phyloP scores from a whole-genome alignment of 92 coral and sea anemone species.

The Diadumene lineata region DNA sequence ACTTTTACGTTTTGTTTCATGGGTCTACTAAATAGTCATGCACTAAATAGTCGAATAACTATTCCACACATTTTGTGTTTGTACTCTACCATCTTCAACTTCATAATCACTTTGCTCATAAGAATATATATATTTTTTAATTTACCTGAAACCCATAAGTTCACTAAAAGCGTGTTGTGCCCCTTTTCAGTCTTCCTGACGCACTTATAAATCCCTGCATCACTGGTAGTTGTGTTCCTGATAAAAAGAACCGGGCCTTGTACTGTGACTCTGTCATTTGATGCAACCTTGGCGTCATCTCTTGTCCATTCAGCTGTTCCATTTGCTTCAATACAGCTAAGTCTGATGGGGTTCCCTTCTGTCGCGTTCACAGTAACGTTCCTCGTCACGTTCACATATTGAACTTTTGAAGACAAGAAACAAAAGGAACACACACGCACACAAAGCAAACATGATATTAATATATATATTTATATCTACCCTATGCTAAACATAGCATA shows the following conservation, averaged over 20 bases:
- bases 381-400: neutral
- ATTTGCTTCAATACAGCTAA: neutral
- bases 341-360: constrained; percentile 16
- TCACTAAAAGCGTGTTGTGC: neutral
- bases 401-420: neutral
- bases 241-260: neutral
- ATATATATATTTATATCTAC: neutral
- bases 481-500: neutral
- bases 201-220: constrained; percentile 22
- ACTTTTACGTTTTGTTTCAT: too few species aligned
- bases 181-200: neutral
- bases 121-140: neutral
- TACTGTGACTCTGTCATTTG: constrained; percentile 1
- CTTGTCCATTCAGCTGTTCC: constrained; percentile 12
- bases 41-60: too few species aligned
- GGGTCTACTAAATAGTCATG: too few species aligned
- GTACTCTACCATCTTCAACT: neutral
- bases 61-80: neutral
- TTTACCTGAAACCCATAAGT: constrained; percentile 21
- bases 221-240: neutral
- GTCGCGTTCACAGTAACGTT: constrained; percentile 23
- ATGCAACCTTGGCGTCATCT: constrained; percentile 1
- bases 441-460: neutral
- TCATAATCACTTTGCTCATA: neutral
- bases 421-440: neutral